phyloP scores from a whole-genome alignment of 2,113 vertebrate genomes.

The Camelus bactrianus region DNA sequence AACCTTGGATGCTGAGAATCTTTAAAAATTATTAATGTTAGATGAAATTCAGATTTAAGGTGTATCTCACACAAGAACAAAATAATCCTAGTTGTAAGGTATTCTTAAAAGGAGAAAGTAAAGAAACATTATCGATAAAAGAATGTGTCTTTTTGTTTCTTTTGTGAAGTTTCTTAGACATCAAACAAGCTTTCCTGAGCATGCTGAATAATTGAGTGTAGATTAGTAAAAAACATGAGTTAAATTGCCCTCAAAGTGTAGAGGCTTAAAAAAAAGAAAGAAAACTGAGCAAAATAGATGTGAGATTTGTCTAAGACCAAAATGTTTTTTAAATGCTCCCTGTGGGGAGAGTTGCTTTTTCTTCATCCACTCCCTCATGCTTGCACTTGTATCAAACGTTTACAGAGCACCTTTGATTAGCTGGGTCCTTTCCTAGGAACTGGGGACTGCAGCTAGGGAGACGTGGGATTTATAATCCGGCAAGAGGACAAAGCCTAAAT shows the following conservation, averaged over 20 bases:
- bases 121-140: not conserved
- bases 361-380: not conserved
- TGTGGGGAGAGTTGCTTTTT: not conserved
- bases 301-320: slow-evolving; percentile 3
- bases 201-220: not conserved
- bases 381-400: not conserved
- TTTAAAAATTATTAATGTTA: not conserved
- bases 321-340: not conserved
- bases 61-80: not conserved
- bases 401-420: slow-evolving; percentile 58
- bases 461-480: slow-evolving; percentile 56
- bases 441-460: slow-evolving; percentile 29
- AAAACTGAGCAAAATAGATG: not conserved
- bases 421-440: not conserved
- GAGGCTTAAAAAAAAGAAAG: not conserved
- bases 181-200: not conserved
- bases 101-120: not conserved
- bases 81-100: slow-evolving; percentile 4
- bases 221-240: slow-evolving; percentile 19
- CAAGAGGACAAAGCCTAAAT: slow-evolving; percentile 64
- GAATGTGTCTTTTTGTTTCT: not conserved
- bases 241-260: not conserved
- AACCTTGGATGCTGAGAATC: not conserved
- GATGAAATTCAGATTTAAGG: not conserved
- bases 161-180: slow-evolving; percentile 45